A percentile compares a stretch with the other conserved stretches of the same genome.
These are phyloP conservation scores for Cherax quadricarinatus DNA, from an alignment of 1,140 invertebrate genomes.

Conservation along the genomic window DNA sequence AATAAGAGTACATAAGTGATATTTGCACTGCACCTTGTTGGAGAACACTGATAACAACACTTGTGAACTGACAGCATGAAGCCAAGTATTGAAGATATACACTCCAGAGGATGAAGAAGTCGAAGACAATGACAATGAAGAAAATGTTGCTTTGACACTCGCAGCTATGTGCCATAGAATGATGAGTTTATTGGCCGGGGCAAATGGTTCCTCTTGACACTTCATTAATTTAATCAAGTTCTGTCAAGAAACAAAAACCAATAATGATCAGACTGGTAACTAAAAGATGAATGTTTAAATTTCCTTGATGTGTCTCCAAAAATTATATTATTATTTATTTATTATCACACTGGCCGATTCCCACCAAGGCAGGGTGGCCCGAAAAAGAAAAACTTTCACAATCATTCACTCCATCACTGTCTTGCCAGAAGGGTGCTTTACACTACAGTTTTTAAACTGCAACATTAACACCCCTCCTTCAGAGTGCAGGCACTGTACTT, in stretches of 20 bases:
- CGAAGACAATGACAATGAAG: neutral
- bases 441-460: no score
- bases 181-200: constrained; percentile 20
- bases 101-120: neutral
- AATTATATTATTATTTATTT: neutral
- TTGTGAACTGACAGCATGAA: constrained; percentile 39
- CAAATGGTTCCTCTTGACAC: neutral
- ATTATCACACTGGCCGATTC: no score
- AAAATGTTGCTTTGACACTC: constrained; percentile 15
- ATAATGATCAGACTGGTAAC: neutral
- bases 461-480: no score
- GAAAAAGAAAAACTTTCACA: no score
- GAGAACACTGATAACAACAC: constrained; percentile 27
- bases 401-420: no score
- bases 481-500: no score
- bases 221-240: neutral
- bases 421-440: no score
- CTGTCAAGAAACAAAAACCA: neutral
- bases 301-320: neutral
- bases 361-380: no score
- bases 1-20: no score
- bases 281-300: neutral
- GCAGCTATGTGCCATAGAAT: constrained; percentile 28
- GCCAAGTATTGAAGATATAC: constrained; percentile 34
- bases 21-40: constrained; percentile 1